Base-by-base conservation (phyloP, 2,888 invertebrate genomes). In the Melieria crassipennis region DNA sequence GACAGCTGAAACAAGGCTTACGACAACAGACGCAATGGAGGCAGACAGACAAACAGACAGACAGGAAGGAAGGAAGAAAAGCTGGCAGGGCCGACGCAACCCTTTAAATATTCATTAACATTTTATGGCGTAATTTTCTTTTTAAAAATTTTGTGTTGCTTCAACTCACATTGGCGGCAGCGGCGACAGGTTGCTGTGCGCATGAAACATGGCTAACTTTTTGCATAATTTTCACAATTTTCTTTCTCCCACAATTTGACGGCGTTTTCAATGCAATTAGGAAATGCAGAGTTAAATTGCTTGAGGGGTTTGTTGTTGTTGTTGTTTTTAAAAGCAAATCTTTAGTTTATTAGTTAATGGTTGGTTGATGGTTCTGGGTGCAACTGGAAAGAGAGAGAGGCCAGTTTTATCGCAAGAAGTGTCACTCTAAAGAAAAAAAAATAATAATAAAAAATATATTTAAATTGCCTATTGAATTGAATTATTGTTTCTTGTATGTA, bases 61-160 rank as follows among this genome's bases (percentile, higher is more conserved):
- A 30, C 30, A 30, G 30, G 30, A 30, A 30, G 30, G 30, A 30
- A 30, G 30, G 30, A 30, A 30, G 52, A 52, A 4, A 52, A 52
- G 10, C 30, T 30, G 30, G 30, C 30, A 30, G 30, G 3, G 1
- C 2, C 30, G 30, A 13, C 7, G 13, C 5, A 52, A 52, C 52
- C 52, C 52, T 52, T 52, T 52, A 52, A 52, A 52, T 52, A 52
- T 52, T 52, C 52, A 52, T 52, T 52, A 7, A 11, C 52, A 52
- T 52, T 52, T 52, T 6, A 13, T 13, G 52, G n/a, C 52, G 6
- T 4, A 7, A 52, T 52, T 52, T 52, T 5, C 30, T 30, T 30
- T 30, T 30, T 30, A 30, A 30, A 30, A 30, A 30, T 30, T 30
- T 30, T 1, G 1, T 30, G 30, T 30, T 30, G 30, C 52, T n/a